phyloP scores from a whole-genome alignment of 2,888 invertebrate species.

The Tetanocera ferruginea region DNA sequence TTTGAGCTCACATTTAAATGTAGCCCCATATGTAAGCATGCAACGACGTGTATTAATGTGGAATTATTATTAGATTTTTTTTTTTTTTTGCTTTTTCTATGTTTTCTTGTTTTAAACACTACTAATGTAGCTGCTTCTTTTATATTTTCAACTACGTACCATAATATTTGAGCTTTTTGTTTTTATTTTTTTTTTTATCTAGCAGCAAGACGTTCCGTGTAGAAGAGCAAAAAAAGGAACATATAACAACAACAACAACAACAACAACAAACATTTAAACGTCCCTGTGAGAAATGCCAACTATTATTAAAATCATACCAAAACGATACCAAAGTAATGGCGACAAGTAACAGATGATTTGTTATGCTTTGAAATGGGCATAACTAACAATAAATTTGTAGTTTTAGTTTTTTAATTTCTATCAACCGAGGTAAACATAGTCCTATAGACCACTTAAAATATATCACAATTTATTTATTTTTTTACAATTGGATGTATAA shows the following conservation, averaged over 20 bases:
- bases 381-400: too few relatives aligned
- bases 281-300: neutral
- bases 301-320: too few relatives aligned
- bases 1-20: slow-evolving; percentile 44
- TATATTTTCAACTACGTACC: slow-evolving; percentile 8
- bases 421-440: too few relatives aligned
- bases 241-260: too few relatives aligned
- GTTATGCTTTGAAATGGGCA: too few relatives aligned
- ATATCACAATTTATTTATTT: too few relatives aligned
- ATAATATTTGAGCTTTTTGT: neutral
- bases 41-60: slow-evolving; percentile 24
- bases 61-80: slow-evolving; percentile 24
- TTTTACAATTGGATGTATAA: too few relatives aligned
- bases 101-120: neutral
- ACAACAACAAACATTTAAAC: neutral
- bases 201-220: neutral
- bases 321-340: too few relatives aligned
- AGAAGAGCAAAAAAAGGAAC: neutral
- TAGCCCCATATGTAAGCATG: slow-evolving; percentile 15
- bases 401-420: too few relatives aligned
- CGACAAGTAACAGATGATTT: too few relatives aligned
- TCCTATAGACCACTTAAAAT: too few relatives aligned
- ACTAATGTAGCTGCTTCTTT: neutral
- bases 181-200: neutral
- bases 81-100: neutral